Conservation (phyloP, 2,113 vertebrate genomes). For the Perca schrenkii region DNA sequence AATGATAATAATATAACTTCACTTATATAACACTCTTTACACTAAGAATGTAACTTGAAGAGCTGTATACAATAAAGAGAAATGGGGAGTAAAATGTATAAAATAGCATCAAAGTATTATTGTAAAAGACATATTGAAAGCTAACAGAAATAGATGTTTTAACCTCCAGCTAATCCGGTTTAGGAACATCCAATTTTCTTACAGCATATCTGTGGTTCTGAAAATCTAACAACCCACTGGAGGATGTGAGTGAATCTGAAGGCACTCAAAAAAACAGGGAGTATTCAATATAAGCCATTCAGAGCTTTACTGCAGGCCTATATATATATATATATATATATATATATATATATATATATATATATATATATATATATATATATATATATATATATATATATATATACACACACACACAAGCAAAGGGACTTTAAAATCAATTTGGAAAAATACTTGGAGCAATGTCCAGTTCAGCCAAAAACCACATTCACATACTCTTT, state of each 20-base stretch:
- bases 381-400: not conserved
- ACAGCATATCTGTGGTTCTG: constrained; percentile 9
- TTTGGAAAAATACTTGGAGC: constrained; percentile 10
- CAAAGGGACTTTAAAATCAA: constrained; percentile 35
- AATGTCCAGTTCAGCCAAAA: constrained; percentile 11
- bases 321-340: not conserved
- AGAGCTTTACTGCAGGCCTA: not conserved
- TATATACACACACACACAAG: not conserved
- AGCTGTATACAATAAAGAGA: not conserved
- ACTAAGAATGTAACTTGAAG: not conserved
- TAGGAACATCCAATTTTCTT: constrained; percentile 32
- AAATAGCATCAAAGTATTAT: not conserved
- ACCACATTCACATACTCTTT: not conserved
- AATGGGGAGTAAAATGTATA: not conserved
- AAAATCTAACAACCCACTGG: constrained; percentile 30
- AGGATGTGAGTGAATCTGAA: constrained; percentile 33
- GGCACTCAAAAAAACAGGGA: constrained; percentile 38
- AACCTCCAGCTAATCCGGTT: constrained; percentile 9
- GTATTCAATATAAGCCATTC: constrained; percentile 19
- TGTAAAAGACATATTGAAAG: constrained; percentile 10
- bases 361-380: not conserved
- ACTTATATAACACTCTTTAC: not conserved
- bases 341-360: not conserved
- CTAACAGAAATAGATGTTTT: constrained; percentile 20
- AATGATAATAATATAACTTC: not conserved